phyloP scores from a whole-genome alignment of 2,113 vertebrate species.

The Corythornis vintsioides region DNA sequence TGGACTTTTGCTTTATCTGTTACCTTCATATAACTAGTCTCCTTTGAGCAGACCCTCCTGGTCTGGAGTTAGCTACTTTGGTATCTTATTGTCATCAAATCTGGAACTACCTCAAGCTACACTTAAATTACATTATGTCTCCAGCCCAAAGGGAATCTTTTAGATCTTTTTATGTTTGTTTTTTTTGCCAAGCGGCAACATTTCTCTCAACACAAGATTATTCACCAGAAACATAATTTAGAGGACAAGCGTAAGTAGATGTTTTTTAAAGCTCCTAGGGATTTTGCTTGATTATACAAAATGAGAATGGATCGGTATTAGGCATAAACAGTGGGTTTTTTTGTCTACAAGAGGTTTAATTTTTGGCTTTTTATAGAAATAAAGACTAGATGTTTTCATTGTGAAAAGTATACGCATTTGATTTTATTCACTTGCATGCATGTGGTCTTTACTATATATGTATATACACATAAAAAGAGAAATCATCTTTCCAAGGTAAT shows the following conservation, averaged over 20 bases:
- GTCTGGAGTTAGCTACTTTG: background rate
- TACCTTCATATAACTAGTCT: background rate
- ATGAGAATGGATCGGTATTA: background rate
- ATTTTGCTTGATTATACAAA: constrained; percentile 1
- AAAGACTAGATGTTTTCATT: background rate
- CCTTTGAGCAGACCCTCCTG: background rate
- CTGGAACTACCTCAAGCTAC: background rate
- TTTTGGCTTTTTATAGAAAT: background rate
- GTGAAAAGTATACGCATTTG: background rate
- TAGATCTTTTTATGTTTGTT: background rate
- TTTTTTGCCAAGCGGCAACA: background rate
- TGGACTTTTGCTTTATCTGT: background rate
- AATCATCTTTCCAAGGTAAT: background rate
- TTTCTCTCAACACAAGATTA: background rate
- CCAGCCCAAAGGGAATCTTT: background rate
- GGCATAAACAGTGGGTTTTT: background rate
- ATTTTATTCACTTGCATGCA: background rate
- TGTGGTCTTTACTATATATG: background rate
- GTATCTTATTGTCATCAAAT: background rate
- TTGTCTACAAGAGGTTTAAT: background rate
- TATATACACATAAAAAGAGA: background rate
- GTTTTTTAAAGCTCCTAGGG: background rate
- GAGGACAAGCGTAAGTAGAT: background rate
- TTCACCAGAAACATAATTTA: background rate
- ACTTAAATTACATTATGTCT: constrained; percentile 1